phyloP scores from a whole-genome alignment of 2,797 vertebrate genomes.

The Echeneis naucrates region DNA sequence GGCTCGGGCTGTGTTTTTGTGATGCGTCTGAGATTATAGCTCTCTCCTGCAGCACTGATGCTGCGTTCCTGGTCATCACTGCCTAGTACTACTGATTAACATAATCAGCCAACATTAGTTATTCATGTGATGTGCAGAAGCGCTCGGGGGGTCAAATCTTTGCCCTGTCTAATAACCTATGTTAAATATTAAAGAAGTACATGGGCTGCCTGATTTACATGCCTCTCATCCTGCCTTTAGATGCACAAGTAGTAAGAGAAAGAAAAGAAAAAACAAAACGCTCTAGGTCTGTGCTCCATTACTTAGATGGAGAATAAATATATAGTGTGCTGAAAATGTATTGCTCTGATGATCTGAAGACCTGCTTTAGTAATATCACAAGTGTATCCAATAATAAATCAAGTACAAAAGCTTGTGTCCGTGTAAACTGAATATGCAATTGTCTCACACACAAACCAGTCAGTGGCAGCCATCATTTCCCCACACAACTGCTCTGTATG shows the following conservation, averaged over 20 bases:
- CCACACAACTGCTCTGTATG: conserved; percentile 29
- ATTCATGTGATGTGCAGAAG: conserved; percentile 87
- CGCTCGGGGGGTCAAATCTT: conserved; percentile 86
- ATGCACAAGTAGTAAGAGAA: conserved; percentile 67
- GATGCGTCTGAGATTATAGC: conserved; percentile 81
- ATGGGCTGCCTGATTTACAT: conserved; percentile 86
- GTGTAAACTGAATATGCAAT: conserved; percentile 50
- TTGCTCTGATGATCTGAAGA: conserved; percentile 60
- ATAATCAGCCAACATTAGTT: conserved; percentile 88
- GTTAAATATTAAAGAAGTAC: conserved; percentile 90
- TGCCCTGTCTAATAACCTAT: conserved; percentile 88
- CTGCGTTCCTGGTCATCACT: conserved; percentile 82
- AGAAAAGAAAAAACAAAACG: conserved; percentile 68
- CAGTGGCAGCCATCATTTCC: conserved; percentile 41
- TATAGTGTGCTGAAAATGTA: conserved; percentile 41
- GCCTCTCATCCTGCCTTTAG: conserved; percentile 82
- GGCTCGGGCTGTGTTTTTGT: conserved; percentile 80
- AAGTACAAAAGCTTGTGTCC: conserved; percentile 43
- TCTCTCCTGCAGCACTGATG: conserved; percentile 77
- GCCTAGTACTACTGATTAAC: conserved; percentile 84
- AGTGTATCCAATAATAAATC: conserved; percentile 35
- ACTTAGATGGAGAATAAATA: conserved; percentile 64
- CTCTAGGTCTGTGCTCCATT: conserved; percentile 72
- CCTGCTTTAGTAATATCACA: conserved; percentile 41
- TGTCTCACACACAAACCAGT: conserved; percentile 45